Conservation (phyloP, 2,113 vertebrate genomes). For the Dermatemys mawii region DNA sequence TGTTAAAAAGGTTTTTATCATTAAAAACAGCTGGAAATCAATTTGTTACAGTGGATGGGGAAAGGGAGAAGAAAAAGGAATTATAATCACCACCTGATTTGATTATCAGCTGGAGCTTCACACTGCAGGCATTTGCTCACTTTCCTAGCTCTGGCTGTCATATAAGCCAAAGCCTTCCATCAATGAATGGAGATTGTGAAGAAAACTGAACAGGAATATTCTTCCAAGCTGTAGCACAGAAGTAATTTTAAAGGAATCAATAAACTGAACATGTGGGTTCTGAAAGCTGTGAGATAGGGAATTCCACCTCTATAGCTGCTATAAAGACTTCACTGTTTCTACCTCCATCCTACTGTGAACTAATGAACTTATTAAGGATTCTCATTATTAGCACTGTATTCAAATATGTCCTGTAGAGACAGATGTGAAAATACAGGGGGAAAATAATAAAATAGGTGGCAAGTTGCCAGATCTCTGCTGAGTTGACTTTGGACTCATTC, state of each 20-base stretch:
- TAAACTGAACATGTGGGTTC: background rate
- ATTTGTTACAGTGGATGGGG: background rate
- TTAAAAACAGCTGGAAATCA: background rate
- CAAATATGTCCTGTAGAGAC: conserved; percentile 16
- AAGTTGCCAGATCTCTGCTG: background rate
- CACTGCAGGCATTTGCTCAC: background rate
- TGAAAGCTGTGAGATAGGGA: background rate
- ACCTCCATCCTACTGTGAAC: background rate
- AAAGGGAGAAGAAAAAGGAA: background rate
- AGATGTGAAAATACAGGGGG: conserved; percentile 20
- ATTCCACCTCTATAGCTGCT: background rate
- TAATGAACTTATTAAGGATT: conserved; percentile 35
- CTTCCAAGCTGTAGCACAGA: background rate
- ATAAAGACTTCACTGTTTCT: rapidly evolving
- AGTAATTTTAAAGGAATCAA: background rate
- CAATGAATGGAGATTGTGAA: background rate
- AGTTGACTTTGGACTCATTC: conserved; percentile 30
- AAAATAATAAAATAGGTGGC: background rate
- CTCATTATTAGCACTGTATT: conserved; percentile 20
- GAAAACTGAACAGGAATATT: background rate
- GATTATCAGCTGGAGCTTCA: background rate
- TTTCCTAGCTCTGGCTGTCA: background rate
- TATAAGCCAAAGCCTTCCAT: background rate
- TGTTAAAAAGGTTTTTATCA: background rate
- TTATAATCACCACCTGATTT: background rate